phyloP scores from a whole-genome alignment of 2,113 vertebrate genomes.

The Arizona elegans region DNA sequence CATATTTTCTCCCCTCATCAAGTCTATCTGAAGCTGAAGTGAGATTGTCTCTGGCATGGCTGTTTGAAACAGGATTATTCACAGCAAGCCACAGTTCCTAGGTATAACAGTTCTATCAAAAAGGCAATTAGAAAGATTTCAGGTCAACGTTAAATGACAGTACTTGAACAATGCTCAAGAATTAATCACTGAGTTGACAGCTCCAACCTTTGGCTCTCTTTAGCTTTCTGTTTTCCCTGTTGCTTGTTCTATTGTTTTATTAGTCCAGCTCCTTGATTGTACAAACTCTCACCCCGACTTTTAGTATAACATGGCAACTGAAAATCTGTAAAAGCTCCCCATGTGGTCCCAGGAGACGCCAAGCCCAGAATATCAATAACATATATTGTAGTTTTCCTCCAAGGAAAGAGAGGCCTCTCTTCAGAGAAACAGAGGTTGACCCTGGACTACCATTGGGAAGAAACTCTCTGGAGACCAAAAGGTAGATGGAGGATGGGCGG shows the following conservation, averaged over 20 bases:
- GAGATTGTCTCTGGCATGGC: neutral
- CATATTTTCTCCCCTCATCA: neutral
- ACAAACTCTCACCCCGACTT: neutral
- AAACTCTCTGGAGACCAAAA: neutral
- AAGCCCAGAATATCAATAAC: neutral
- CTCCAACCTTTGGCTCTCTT: rapidly evolving
- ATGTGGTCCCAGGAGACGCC: neutral
- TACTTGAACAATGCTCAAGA: neutral
- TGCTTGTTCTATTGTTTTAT: neutral
- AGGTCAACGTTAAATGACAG: rapidly evolving
- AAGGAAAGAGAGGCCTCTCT: neutral
- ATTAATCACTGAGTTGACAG: neutral
- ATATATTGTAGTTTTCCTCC: neutral
- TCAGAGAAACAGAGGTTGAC: neutral
- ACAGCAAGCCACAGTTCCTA: neutral
- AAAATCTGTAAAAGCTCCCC: neutral
- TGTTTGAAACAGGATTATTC: conserved; percentile 12
- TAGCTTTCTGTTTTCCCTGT: neutral
- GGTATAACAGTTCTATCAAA: neutral
- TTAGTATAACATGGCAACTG: neutral
- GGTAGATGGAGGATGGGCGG: neutral
- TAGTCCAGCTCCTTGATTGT: neutral
- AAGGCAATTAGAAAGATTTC: neutral
- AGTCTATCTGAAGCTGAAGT: neutral
- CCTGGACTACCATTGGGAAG: neutral